These are phyloP conservation scores for Clusia tigrina DNA, from an alignment of 2,888 invertebrate genomes.

Conservation along the genomic window DNA sequence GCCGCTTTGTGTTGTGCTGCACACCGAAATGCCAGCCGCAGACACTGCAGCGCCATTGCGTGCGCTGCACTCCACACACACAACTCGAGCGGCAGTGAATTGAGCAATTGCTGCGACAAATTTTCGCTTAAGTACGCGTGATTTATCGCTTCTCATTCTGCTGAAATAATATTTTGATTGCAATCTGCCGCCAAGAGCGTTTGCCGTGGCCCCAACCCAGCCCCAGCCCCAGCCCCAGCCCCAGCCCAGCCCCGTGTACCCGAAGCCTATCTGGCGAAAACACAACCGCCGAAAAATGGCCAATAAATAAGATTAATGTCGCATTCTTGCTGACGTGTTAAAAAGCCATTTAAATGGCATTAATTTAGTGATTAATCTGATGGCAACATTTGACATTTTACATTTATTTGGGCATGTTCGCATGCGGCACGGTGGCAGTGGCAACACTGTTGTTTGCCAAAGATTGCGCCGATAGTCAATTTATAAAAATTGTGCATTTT, in stretches of 20 bases:
- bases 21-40: neutral
- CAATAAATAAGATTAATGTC: constrained; percentile 42
- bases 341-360: constrained; percentile 45
- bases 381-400: constrained; percentile 8
- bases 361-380: constrained; percentile 42
- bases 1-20: neutral
- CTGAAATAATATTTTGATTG: constrained; percentile 25
- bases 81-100: constrained; percentile 22
- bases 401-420: constrained; percentile 7
- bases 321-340: constrained; percentile 46
- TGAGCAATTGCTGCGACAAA: constrained; percentile 33
- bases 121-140: constrained; percentile 24
- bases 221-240: neutral
- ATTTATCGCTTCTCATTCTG: constrained; percentile 36
- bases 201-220: neutral
- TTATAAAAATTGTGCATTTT: too few species aligned
- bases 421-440: neutral
- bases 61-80: neutral
- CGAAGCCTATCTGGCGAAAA: neutral
- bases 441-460: neutral
- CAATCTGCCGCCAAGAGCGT: neutral
- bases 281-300: neutral
- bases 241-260: neutral
- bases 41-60: constrained; percentile 19
- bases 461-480: neutral